phyloP scores from a whole-genome alignment of 2,113 vertebrate species.

The Embiotoca jacksoni region DNA sequence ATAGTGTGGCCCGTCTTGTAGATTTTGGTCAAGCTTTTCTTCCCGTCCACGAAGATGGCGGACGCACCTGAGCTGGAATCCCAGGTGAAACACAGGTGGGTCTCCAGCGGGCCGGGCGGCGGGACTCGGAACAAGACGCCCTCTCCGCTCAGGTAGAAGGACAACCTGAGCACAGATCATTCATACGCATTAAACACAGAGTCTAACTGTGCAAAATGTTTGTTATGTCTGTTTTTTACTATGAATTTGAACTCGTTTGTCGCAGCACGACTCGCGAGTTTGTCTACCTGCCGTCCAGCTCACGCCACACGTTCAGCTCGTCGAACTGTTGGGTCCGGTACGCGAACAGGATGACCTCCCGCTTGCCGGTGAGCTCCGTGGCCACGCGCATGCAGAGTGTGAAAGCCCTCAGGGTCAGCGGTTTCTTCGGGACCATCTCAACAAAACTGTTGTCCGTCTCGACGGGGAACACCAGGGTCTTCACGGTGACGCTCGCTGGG shows the following conservation, averaged over 20 bases:
- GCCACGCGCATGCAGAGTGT: conserved; percentile 62
- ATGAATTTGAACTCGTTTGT: too few species aligned
- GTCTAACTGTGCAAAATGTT: too few species aligned
- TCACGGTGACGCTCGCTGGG: background rate
- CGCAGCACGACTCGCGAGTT: too few species aligned
- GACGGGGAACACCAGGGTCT: conserved; percentile 8
- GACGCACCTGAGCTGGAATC: conserved; percentile 53
- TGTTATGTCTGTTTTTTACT: too few species aligned
- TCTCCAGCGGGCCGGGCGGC: conserved; percentile 15
- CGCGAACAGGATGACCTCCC: conserved; percentile 62
- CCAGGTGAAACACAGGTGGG: conserved; percentile 66
- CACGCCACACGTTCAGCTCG: conserved; percentile 64
- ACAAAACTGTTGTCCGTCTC: background rate
- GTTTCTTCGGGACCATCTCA: conserved; percentile 30
- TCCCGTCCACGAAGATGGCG: conserved; percentile 37
- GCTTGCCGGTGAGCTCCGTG: background rate
- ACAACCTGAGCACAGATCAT: conserved; percentile 22
- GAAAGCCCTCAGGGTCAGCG: conserved; percentile 5
- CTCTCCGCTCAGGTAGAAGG: background rate
- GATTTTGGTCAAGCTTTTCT: conserved; percentile 58
- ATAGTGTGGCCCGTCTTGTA: conserved; percentile 12
- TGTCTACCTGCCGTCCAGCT: conserved; percentile 56
- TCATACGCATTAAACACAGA: too few species aligned
- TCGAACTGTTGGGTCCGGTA: rapidly evolving
- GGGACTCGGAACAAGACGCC: background rate